Evolutionary conservation across 64 coral and sea anemone genomes (phyloP).

Genomic region (Pachyseris speciosa): DNA sequence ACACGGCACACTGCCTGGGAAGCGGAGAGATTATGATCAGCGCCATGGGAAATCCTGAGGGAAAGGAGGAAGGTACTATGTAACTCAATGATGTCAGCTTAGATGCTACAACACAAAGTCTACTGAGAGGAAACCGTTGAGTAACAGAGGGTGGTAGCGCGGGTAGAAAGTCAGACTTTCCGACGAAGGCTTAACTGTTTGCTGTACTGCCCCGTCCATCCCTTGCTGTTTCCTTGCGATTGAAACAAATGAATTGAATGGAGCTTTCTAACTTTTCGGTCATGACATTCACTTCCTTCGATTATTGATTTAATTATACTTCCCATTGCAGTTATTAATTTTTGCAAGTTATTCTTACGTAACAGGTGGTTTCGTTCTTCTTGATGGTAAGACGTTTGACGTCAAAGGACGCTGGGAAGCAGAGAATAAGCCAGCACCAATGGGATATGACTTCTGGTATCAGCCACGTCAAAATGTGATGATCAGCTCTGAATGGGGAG

Average conservation of each 20-base stretch:
- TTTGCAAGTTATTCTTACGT: neutral
- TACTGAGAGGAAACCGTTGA: too few species aligned
- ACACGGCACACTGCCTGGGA: conserved; percentile 92
- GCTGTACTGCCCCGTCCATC: too few species aligned
- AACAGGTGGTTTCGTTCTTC: conserved; percentile 88
- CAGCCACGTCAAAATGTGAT: conserved; percentile 97
- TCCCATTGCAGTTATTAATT: too few species aligned
- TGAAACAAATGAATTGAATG: too few species aligned
- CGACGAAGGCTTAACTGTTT: too few species aligned
- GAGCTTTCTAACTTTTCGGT: too few species aligned
- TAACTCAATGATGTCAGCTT: neutral
- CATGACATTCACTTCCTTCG: too few species aligned
- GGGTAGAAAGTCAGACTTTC: too few species aligned
- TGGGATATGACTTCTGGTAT: conserved; percentile 99
- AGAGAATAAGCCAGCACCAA: conserved; percentile 41
- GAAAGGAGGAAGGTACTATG: conserved; percentile 30
- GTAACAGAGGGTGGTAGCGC: too few species aligned
- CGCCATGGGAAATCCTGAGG: conserved; percentile 80
- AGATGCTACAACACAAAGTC: too few species aligned
- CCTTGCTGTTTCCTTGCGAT: too few species aligned
- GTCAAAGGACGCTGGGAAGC: conserved; percentile 93
- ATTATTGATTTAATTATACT: too few species aligned
- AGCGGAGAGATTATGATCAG: conserved; percentile 94
- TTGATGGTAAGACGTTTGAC: conserved; percentile 87
- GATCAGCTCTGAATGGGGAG: conserved; percentile 91